Conservation (phyloP, 2,797 vertebrate species). For the Champsocephalus gunnari region DNA sequence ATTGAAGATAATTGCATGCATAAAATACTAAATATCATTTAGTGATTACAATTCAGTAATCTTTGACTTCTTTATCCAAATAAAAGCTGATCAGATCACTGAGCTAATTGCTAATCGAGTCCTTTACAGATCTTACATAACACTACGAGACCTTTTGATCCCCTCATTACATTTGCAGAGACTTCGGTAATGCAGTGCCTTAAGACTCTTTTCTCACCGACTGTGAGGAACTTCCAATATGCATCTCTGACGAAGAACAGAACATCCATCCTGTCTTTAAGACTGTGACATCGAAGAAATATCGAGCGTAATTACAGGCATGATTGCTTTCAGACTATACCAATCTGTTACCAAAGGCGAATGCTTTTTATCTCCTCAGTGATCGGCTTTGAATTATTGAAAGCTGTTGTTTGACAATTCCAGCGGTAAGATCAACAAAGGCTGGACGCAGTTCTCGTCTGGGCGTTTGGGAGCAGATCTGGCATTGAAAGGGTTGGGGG, state of each 20-base stretch:
- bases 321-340: constrained; percentile 48
- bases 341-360: constrained; percentile 27
- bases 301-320: constrained; percentile 55
- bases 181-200: constrained; percentile 29
- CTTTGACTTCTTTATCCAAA: constrained; percentile 22
- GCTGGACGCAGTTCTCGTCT: constrained; percentile 27
- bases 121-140: constrained; percentile 32
- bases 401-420: constrained; percentile 52
- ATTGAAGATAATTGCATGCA: constrained; percentile 7
- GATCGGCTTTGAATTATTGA: constrained; percentile 37
- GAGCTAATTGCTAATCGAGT: constrained; percentile 4
- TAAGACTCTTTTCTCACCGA: constrained; percentile 37
- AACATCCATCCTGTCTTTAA: constrained; percentile 53
- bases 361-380: constrained; percentile 33
- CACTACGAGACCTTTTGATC: constrained; percentile 24
- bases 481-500: constrained; percentile 13
- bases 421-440: constrained; percentile 53
- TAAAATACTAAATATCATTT: neutral
- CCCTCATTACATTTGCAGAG: constrained; percentile 49
- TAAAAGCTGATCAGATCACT: constrained; percentile 25
- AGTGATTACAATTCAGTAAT: neutral
- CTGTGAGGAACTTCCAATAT: constrained; percentile 47
- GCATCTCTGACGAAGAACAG: constrained; percentile 57
- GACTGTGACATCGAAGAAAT: constrained; percentile 54
- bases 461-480: constrained; percentile 30